Conservation (phyloP, 2,113 vertebrate species). For the Leucopternis melanops region DNA sequence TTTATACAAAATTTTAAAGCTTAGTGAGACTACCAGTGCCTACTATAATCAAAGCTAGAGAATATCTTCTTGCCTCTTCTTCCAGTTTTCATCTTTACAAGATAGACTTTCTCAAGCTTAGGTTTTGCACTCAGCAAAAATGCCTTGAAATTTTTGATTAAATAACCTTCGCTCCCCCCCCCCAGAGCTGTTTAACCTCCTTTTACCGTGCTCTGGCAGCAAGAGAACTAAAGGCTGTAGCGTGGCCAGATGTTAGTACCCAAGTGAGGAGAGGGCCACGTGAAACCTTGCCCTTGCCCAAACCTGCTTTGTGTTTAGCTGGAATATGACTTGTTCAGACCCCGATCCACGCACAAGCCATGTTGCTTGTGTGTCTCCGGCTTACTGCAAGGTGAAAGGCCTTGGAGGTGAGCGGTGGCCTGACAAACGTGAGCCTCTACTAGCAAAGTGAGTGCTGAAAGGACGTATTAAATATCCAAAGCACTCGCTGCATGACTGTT, state of each 20-base stretch:
- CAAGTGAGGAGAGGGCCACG: not conserved
- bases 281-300: not conserved
- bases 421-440: not conserved
- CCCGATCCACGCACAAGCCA: accelerated
- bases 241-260: not conserved
- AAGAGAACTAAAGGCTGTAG: not conserved
- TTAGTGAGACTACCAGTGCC: not conserved
- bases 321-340: not conserved
- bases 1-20: not conserved
- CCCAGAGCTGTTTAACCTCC: not conserved
- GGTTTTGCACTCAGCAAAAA: not conserved
- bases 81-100: not conserved
- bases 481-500: not conserved
- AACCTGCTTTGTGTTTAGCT: not conserved
- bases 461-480: not conserved
- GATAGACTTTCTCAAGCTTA: not conserved
- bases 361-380: accelerated
- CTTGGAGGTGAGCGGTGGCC: not conserved
- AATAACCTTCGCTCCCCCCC: not conserved
- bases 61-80: not conserved
- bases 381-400: accelerated
- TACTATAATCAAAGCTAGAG: not conserved
- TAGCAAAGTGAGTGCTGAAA: not conserved
- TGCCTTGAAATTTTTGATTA: not conserved
- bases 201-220: not conserved